Percentiles rank a stretch among this genome's conserved stretches.
phyloP scores from a whole-genome alignment of 37 sponge, comb jelly and placozoan species.

The Beroe forskalii region DNA sequence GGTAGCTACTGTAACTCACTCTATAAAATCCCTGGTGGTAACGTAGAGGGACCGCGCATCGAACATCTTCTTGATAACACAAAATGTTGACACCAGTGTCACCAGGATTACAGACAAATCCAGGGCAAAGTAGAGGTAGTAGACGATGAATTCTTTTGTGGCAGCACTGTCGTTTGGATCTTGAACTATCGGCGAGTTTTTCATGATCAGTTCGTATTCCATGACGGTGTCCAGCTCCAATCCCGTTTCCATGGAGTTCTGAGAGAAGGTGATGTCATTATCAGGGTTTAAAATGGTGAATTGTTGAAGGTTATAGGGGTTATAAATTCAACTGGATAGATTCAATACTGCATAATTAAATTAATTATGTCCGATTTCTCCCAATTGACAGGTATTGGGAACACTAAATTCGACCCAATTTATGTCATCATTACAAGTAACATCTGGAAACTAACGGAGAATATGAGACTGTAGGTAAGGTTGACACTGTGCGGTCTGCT shows the following conservation, averaged over 20 bases:
- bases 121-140: not conserved
- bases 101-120: constrained; percentile 15
- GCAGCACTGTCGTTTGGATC: not conserved
- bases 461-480: not conserved
- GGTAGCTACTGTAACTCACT: not conserved
- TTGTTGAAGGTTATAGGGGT: no score
- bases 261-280: no score
- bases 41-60: not conserved
- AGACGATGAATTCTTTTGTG: not conserved
- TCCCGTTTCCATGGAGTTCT: constrained; percentile 60
- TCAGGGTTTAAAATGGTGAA: no score
- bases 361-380: no score
- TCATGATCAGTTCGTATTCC: not conserved
- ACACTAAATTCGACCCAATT: no score
- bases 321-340: no score
- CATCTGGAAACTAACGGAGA: not conserved
- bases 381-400: no score
- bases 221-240: not conserved
- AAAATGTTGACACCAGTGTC: not conserved
- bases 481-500: constrained; percentile 33
- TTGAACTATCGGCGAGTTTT: not conserved
- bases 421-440: no score
- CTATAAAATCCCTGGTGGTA: not conserved
- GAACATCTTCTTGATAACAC: not conserved
- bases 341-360: not conserved